phyloP scores from a whole-genome alignment of 2,888 invertebrate species.

The Meandrusa payeni region DNA sequence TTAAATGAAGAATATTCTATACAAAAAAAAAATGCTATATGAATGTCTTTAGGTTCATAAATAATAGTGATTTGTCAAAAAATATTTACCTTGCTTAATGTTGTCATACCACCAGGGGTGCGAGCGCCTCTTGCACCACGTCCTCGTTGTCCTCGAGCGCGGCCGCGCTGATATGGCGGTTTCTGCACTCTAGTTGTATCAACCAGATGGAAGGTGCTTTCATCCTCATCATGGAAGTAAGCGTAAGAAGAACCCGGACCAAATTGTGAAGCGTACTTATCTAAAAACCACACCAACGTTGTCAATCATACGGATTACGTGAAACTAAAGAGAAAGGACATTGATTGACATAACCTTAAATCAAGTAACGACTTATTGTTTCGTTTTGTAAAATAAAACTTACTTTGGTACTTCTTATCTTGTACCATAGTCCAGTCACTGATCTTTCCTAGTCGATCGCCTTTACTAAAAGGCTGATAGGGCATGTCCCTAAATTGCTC shows the following conservation, averaged over 20 bases:
- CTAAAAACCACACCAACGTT: slow-evolving; percentile 57
- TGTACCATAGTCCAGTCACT: slow-evolving; percentile 99
- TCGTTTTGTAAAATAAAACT: slow-evolving; percentile 48
- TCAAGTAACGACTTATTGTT: background rate
- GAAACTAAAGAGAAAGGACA: background rate
- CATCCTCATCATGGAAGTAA: slow-evolving; percentile 99
- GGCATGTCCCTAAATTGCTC: slow-evolving; percentile 98
- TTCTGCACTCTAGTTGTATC: slow-evolving; percentile 95
- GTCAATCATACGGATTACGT: slow-evolving; percentile 3
- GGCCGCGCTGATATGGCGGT: slow-evolving; percentile 95
- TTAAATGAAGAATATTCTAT: too few species aligned
- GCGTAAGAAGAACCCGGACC: slow-evolving; percentile 98
- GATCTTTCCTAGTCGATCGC: slow-evolving; percentile 98
- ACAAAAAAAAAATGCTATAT: too few species aligned
- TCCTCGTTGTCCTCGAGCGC: slow-evolving; percentile 90
- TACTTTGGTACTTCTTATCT: slow-evolving; percentile 96
- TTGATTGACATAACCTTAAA: slow-evolving; percentile 30
- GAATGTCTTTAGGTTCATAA: too few species aligned
- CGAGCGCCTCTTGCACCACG: slow-evolving; percentile 85
- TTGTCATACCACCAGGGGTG: slow-evolving; percentile 88
- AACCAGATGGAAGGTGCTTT: slow-evolving; percentile 98
- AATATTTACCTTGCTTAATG: slow-evolving; percentile 85
- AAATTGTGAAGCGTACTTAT: slow-evolving; percentile 95
- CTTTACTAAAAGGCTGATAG: slow-evolving; percentile 99
- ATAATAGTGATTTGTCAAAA: too few species aligned